Base-by-base conservation (phyloP, 2,888 invertebrate genomes). In the Melitaea athalia region DNA sequence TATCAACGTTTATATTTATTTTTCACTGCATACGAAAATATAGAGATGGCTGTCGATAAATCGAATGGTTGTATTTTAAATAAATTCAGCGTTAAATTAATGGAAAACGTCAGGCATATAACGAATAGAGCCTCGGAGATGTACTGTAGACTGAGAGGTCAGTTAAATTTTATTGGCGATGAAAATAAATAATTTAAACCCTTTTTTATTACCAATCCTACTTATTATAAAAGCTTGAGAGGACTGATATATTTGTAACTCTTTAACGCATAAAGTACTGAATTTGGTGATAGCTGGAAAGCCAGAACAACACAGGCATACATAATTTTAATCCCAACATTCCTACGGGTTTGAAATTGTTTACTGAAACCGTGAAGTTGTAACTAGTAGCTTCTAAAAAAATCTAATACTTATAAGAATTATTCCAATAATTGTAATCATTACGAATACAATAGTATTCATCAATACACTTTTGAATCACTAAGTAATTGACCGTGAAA, bases 1-100 rank as follows among this genome's bases (percentile, higher is more conserved):
- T 84, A 81, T 77, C 78, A 80, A 78, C 81, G 38, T 68, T 80
- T 79, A 42, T 77, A 79, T 80, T 79, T 79, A 81, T 77, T 80
- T 75, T 81, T 79, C 81, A 71, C 55, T 62, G 68, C 57, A 60
- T 49, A 55, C 66, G 55, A 64, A 67, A 59, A 68, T 64, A 67
- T 59, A 62, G 59, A 53, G 53, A 64, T 38, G 55, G 62, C 59
- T 38, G 42, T 49, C 42, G 62, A 63, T 59, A 59, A 67, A 67
- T 73, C 74, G 75, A 76, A 43, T 67, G 66, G 69, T 17, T 62
- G 12, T 64, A 50, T 64, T 60, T 68, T 59, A 63, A 47, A 49
- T 68, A 59, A 61, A 64, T 63, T 68, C 45, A 14, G 5, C 10
- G 17, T 49, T 55, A 50, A 62, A 60, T 68, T 60, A 68, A 71